phyloP scores from a whole-genome alignment of 1,140 invertebrate genomes.

The Elysia chlorotica region DNA sequence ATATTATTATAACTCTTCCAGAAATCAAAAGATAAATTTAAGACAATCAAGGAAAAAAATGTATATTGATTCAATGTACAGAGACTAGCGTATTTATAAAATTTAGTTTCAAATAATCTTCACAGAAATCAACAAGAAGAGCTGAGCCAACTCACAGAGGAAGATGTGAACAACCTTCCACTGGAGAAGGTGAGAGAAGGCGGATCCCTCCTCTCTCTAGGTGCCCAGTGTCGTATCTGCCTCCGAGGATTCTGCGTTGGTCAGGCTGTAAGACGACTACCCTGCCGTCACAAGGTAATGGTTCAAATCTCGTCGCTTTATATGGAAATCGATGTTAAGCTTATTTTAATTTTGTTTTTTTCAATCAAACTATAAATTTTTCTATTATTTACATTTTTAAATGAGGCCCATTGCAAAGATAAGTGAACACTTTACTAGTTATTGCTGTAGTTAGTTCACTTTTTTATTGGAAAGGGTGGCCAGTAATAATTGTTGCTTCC shows the following conservation, averaged over 20 bases:
- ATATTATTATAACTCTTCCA: no score
- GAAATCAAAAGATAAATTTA: no score
- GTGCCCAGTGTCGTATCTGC: slow-evolving; percentile 59
- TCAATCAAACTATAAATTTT: background rate
- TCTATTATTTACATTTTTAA: background rate
- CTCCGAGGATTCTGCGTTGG: slow-evolving; percentile 48
- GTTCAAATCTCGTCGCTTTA: background rate
- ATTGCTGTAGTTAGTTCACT: no score
- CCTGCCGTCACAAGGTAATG: slow-evolving; percentile 58
- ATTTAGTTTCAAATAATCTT: no score
- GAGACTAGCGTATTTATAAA: no score
- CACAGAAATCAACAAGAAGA: slow-evolving; percentile 7
- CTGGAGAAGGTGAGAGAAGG: slow-evolving; percentile 48
- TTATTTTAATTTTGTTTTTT: background rate
- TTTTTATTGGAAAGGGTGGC: no score
- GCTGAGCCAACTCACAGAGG: slow-evolving; percentile 52
- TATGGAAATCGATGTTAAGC: background rate
- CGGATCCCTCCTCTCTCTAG: slow-evolving; percentile 49
- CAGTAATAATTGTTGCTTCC: no score
- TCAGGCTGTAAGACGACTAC: slow-evolving; percentile 54
- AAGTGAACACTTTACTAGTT: background rate
- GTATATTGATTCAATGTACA: no score
- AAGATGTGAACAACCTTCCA: slow-evolving; percentile 49
- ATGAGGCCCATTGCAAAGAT: background rate
- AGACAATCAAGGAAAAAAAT: no score